Percentiles rank a stretch among this genome's conserved stretches.
Conservation (phyloP, 2,797 vertebrate species). For the Parambassis ranga region DNA sequence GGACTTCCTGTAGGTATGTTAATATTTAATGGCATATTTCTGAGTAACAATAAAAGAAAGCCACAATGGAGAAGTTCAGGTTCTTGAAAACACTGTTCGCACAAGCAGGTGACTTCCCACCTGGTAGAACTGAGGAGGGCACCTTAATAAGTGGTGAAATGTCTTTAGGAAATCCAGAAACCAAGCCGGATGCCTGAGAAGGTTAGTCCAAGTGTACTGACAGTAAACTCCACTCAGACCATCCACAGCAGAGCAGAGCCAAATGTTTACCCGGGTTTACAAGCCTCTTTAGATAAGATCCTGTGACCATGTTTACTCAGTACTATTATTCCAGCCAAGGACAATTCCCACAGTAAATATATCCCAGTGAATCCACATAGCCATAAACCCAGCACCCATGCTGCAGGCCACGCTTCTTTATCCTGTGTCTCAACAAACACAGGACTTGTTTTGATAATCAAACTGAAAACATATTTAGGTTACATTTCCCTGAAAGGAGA, state of each 20-base stretch:
- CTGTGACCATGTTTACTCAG: background rate
- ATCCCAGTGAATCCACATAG: background rate
- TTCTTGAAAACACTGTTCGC: too few species aligned
- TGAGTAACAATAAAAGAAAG: too few species aligned
- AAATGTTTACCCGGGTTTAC: constrained; percentile 4
- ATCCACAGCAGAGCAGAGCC: background rate
- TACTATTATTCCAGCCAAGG: background rate
- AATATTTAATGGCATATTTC: too few species aligned
- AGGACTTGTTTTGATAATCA: background rate
- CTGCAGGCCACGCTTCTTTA: background rate
- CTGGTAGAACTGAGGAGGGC: too few species aligned
- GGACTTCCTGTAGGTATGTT: too few species aligned
- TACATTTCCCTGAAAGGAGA: background rate
- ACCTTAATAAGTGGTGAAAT: too few species aligned
- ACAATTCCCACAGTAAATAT: background rate
- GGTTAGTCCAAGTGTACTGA: background rate
- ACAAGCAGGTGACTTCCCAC: too few species aligned
- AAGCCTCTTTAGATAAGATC: background rate
- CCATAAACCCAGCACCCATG: background rate
- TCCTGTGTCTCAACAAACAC: background rate
- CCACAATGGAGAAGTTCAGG: too few species aligned
- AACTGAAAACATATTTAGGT: background rate
- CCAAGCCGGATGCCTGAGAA: too few species aligned
- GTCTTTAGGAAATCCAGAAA: too few species aligned
- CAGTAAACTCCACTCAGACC: background rate